phyloP scores from a whole-genome alignment of 30 jellyfish, hydroid and myxozoan species.

The Pelagia noctiluca region DNA sequence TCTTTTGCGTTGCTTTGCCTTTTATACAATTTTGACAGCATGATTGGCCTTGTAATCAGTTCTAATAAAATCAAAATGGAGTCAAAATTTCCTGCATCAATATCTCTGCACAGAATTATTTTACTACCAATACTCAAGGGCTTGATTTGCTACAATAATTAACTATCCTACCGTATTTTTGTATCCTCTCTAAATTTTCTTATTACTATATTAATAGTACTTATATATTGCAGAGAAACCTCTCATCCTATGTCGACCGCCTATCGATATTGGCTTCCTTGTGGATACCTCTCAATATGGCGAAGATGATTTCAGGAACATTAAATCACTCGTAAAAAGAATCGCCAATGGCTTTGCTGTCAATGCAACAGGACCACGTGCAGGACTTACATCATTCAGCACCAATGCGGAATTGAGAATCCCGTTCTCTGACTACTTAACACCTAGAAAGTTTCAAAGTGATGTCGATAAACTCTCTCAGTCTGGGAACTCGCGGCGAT shows the following conservation, averaged over 20 bases:
- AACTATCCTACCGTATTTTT: too few species aligned
- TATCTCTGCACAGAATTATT: too few species aligned
- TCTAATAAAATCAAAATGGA: too few species aligned
- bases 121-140: too few species aligned
- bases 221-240: slow-evolving; percentile 42
- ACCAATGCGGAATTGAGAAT: slow-evolving; percentile 52
- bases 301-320: slow-evolving; percentile 40
- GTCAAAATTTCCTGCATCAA: too few species aligned
- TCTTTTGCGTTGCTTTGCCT: too few species aligned
- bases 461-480: slow-evolving; percentile 71
- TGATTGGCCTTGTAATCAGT: too few species aligned
- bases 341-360: slow-evolving; percentile 76
- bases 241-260: slow-evolving; percentile 55
- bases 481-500: slow-evolving; percentile 58
- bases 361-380: slow-evolving; percentile 87
- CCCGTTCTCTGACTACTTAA: slow-evolving; percentile 60
- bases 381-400: slow-evolving; percentile 76
- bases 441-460: slow-evolving; percentile 56
- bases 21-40: too few species aligned
- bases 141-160: too few species aligned
- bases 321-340: slow-evolving; percentile 48
- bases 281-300: slow-evolving; percentile 71
- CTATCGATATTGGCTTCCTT: slow-evolving; percentile 77
- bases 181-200: too few species aligned
- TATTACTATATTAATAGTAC: too few species aligned